These are phyloP conservation scores for Brachionus sp. DNA, from an alignment of 1,140 invertebrate genomes.

Conservation along the genomic window DNA sequence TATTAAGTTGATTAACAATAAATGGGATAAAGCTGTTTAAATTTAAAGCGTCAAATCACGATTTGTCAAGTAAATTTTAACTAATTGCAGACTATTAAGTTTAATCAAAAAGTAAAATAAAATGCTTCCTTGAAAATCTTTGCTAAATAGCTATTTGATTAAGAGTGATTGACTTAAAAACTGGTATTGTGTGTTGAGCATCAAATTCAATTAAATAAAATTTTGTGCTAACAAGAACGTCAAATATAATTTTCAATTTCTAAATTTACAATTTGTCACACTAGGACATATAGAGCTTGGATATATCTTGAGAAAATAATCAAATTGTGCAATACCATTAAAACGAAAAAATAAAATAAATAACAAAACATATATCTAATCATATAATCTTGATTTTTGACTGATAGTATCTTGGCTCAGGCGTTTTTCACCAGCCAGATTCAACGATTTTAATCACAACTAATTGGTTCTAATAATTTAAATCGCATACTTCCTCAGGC, in stretches of 20 bases:
- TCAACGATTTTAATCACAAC: not conserved
- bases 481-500: not conserved
- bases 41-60: not conserved
- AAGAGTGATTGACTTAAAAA: conserved; percentile 1
- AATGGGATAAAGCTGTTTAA: not conserved
- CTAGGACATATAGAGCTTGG: not conserved
- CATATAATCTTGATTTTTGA: not conserved
- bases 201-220: not conserved
- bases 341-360: no score
- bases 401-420: not conserved
- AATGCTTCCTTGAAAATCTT: not conserved
- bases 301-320: not conserved
- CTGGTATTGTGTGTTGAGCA: conserved; percentile 15
- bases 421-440: not conserved
- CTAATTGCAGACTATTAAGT: not conserved
- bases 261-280: not conserved
- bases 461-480: conserved; percentile 23
- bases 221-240: not conserved
- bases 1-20: not conserved
- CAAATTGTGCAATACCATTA: not conserved
- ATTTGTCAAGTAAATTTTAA: not conserved
- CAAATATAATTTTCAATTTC: not conserved
- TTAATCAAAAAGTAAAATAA: not conserved
- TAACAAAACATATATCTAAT: not conserved
- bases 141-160: conserved; percentile 13